Percentiles rank a stretch among this genome's conserved stretches.
phyloP scores from a whole-genome alignment of 2,113 vertebrate genomes.

The Syngnathoides biaculeatus region DNA sequence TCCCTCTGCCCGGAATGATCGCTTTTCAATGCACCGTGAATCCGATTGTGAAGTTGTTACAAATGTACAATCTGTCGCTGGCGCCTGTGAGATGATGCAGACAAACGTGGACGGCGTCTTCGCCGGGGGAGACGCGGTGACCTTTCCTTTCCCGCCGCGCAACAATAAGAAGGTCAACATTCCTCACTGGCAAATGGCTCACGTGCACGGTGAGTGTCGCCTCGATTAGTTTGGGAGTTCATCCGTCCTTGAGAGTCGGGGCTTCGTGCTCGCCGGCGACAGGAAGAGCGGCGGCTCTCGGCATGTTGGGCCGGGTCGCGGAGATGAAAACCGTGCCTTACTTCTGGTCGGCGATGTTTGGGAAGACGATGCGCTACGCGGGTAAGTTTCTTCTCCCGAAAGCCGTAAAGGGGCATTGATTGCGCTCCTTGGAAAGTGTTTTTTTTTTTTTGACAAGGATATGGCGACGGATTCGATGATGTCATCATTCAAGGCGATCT shows the following conservation, averaged over 20 bases:
- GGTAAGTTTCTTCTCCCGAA: conserved; percentile 65
- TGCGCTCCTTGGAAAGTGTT: neutral
- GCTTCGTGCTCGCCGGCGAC: conserved; percentile 4
- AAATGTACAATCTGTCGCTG: neutral
- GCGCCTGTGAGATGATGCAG: conserved; percentile 84
- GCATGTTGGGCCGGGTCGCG: conserved; percentile 86
- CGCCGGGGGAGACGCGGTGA: conserved; percentile 88
- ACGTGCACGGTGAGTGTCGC: conserved; percentile 82
- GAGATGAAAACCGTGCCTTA: conserved; percentile 92
- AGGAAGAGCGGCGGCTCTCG: conserved; percentile 88
- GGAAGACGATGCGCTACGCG: conserved; percentile 91
- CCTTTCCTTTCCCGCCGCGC: conserved; percentile 83
- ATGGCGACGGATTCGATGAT: conserved; percentile 94
- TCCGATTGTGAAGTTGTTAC: neutral
- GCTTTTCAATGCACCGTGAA: neutral
- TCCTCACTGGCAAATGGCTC: conserved; percentile 98
- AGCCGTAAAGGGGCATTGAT: conserved; percentile 3
- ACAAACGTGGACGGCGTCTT: conserved; percentile 87
- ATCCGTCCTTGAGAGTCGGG: neutral
- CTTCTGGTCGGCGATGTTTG: conserved; percentile 96
- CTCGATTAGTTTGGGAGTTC: neutral
- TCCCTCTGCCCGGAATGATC: neutral
- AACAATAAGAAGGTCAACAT: conserved; percentile 95
- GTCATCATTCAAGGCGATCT: conserved; percentile 96
- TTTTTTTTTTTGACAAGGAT: conserved; percentile 72